Evolutionary conservation across 2,113 vertebrate genomes (phyloP), one percentile per base, ranked within the genome.

Genomic region (Bubo blakistoni): DNA sequence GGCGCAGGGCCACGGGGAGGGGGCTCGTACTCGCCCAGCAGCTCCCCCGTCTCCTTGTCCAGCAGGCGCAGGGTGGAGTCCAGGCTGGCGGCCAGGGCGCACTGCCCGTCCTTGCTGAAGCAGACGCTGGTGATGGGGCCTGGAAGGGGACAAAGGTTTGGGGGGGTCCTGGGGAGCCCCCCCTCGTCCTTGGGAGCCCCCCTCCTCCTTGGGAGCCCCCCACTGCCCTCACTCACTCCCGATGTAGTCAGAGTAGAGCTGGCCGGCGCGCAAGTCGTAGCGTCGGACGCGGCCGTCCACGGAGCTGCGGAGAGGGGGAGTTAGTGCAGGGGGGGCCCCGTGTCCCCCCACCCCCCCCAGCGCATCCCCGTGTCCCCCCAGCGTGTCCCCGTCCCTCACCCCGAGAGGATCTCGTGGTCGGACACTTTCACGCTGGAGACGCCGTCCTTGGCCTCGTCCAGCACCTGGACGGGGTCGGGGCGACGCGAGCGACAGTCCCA

Each of bases 61-160:
- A 99, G 97, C 36, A 99, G 99, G 34, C 99, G 96, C 62, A 99
- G 95, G 0, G 98, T 97, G 36, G 99, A 99, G 89, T 99, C 99
- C 83, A 99, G 97, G 82, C 98, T 99, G 95, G 99, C 98, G 25
- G 97, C 98, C 79, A 99, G 97, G 1, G 97, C 97, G 55, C 99
- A 99, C 95, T 99, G 99, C 24, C 98, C 98, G 1, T 99, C 99
- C 84, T 98, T 98, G 97, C 98, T 99, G 97, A 99, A 99, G 92
- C 99, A 99, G 84, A 99, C 98, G n/a, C 99, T 99, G 9, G 99
- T 99, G 97, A 99, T 98, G 59, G 99, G 99, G 97, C 99, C 99
- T 99, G 96, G 47, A 25, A 24, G 51, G 17, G 7, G 2, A 8
- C 0, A 2, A n/a, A 16, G 6, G 10, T 18, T 16, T 16, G 32